These are phyloP conservation scores for Eubasilissa splendida DNA, from an alignment of 2,888 invertebrate species.

Conservation along the genomic window DNA sequence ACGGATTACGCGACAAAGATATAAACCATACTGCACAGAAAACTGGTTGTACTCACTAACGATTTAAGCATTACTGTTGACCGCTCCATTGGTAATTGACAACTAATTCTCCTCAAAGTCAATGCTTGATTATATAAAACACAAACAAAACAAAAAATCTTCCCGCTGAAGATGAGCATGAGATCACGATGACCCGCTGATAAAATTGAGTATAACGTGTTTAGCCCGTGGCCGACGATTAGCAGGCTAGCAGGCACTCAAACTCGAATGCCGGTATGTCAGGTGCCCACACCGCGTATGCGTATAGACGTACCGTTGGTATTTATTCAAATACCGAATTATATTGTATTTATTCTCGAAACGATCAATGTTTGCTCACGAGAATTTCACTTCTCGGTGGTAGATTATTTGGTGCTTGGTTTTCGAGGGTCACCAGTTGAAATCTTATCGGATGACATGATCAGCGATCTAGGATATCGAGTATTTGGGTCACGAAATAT, in stretches of 20 bases:
- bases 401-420: not conserved
- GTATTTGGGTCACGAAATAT: too few species aligned
- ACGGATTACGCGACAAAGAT: too few species aligned
- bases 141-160: conserved; percentile 54
- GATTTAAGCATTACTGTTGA: conserved; percentile 50
- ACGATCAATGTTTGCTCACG: conserved; percentile 13
- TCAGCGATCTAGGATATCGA: too few species aligned
- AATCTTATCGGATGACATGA: too few species aligned
- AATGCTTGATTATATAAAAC: conserved; percentile 54
- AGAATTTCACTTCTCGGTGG: conserved; percentile 31
- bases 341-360: not conserved
- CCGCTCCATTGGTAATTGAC: conserved; percentile 55
- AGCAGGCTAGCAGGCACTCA: not conserved
- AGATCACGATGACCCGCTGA: conserved; percentile 48
- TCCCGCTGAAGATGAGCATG: conserved; percentile 42
- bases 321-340: conserved; percentile 1
- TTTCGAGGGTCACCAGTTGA: too few species aligned
- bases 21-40: too few species aligned
- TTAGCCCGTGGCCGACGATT: not conserved
- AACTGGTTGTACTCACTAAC: conserved; percentile 52
- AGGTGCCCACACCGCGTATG: not conserved
- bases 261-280: conserved; percentile 30
- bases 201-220: conserved; percentile 12
- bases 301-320: not conserved
- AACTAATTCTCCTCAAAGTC: conserved; percentile 51